Conservation (phyloP, 2,113 vertebrate genomes). For the Lophura nycthemera region DNA sequence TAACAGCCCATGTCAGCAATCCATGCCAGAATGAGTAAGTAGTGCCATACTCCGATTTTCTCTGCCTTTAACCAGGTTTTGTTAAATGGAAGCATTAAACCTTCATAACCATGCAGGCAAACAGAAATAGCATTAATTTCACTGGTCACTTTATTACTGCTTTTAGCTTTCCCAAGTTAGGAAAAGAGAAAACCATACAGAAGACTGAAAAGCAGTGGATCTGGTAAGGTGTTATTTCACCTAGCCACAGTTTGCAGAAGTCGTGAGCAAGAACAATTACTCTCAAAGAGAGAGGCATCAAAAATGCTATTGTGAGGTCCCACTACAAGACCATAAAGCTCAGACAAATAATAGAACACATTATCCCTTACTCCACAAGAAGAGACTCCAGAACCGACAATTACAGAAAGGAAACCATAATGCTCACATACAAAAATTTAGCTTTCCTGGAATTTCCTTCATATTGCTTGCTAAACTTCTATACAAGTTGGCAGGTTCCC, state of each 20-base stretch:
- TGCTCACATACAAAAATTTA: background rate
- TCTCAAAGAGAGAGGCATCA: background rate
- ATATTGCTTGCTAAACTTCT: background rate
- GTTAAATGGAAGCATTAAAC: background rate
- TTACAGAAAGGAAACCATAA: background rate
- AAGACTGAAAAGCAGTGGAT: background rate
- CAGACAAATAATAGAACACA: background rate
- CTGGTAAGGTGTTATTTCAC: background rate
- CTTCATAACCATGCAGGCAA: background rate
- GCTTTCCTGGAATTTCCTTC: background rate
- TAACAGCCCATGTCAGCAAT: background rate
- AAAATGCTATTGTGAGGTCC: background rate
- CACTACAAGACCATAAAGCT: background rate
- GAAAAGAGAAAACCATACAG: background rate
- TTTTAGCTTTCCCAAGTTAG: background rate
- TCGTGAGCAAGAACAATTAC: background rate
- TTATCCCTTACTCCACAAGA: background rate
- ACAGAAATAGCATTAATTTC: background rate
- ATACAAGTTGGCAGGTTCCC: background rate
- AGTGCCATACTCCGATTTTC: background rate
- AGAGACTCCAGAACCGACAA: background rate
- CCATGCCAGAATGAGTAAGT: background rate
- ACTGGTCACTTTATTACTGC: background rate
- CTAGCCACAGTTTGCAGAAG: background rate
- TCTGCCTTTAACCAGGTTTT: background rate